Evolutionary conservation across 1,140 invertebrate species (phyloP), one percentile per base, ranked within the genome.

Genomic region (Leptinotarsa defecta): DNA sequence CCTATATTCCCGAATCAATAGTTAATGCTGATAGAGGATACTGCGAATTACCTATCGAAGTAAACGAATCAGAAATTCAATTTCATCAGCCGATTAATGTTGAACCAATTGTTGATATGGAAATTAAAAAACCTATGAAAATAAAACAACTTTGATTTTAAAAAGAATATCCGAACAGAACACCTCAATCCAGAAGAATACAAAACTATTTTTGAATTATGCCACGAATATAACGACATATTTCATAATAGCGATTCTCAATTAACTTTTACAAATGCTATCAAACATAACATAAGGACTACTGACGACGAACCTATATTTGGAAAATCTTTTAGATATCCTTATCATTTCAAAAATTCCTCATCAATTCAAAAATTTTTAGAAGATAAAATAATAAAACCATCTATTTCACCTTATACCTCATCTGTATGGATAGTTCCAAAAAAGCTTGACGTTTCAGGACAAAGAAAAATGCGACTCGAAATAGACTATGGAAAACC

Each of bases 311-410:
- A 52, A 2, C 49, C 49, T 52, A 17, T 52, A 52, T 52, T 4
- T 52, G 3, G 49, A 4, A 52, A 52, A 52, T 52, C 49, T 52
- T 52, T 52, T 52, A 52, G 49, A 17, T 52, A 52, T 17, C 49
- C 49, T 13, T 52, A 52, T 52, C 49, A 52, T 4, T 52, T 52
- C 3, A 52, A 52, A 52, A 52, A 52, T 52, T 52, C 49, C 11
- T 13, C 11, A 13, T 8, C 49, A 52, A 52, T 52, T 52, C 49
- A 52, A 52, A 52, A 52, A 52, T 15, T 52, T 13, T 52, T 15
- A 52, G 11, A 52, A 52, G 49, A 52, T 52, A 52, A 52, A 52
- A 70, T 57, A 43, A 68, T 68, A 68, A 70, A 34, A 68, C 22
- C 67, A 27, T 34, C 24, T 19, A 20, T 17, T 22, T 34, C 24